Evolutionary conservation across 2,113 vertebrate species (phyloP).

Genomic region (Salvelinus alpinus): DNA sequence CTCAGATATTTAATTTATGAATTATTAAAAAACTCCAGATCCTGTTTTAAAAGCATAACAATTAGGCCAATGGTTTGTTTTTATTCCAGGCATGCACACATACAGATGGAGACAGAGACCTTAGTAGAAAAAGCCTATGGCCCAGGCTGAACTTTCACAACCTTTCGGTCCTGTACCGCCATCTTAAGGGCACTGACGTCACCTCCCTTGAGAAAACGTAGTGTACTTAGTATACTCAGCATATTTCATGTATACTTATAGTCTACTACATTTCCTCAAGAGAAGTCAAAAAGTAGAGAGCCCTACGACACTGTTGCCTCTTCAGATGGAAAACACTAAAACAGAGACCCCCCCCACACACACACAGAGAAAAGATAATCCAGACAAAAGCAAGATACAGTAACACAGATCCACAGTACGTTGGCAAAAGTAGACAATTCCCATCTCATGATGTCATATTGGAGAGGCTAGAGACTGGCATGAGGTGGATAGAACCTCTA

Average conservation of each 20-base stretch:
- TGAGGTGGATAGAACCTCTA: not conserved
- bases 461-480: not conserved
- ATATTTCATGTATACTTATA: conserved; percentile 76
- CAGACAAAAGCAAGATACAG: not conserved
- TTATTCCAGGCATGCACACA: not conserved
- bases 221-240: conserved; percentile 80
- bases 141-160: not conserved
- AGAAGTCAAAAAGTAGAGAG: conserved; percentile 36
- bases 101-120: conserved; percentile 28
- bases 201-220: conserved; percentile 76
- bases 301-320: not conserved
- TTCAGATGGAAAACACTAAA: not conserved
- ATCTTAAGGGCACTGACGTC: not conserved
- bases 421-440: too few relatives aligned
- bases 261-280: conserved; percentile 80
- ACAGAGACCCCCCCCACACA: too few relatives aligned
- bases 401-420: too few relatives aligned
- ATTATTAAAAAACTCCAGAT: too few relatives aligned
- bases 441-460: not conserved
- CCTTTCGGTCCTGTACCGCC: not conserved
- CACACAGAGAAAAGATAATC: not conserved
- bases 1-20: too few relatives aligned
- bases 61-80: not conserved
- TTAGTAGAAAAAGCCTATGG: not conserved
- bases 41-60: too few relatives aligned